These are phyloP conservation scores for Apodemus speciosus DNA, from an alignment of 2,113 vertebrate species.

Conservation along the genomic window DNA sequence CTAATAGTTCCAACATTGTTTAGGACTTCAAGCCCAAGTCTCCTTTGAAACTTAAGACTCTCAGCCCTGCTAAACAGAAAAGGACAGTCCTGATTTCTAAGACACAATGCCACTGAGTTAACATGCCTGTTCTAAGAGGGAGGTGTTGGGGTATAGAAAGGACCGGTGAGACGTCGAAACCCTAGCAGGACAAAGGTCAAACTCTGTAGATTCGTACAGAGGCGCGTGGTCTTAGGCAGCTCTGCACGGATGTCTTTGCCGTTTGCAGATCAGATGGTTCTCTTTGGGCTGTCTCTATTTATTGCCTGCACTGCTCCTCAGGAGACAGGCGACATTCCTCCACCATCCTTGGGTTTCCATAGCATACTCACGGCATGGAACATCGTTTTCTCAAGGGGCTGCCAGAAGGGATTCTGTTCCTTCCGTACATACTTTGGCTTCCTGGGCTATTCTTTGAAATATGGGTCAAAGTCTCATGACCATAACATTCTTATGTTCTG, in stretches of 20 bases:
- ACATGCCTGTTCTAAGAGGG: not conserved
- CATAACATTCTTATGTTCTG: not conserved
- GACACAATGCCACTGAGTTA: not conserved
- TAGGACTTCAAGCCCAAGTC: not conserved
- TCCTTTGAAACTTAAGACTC: not conserved
- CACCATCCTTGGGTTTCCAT: not conserved
- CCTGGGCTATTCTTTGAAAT: not conserved
- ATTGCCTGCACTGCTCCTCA: not conserved
- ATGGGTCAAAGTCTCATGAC: not conserved
- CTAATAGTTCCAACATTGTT: not conserved
- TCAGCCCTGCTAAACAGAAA: not conserved
- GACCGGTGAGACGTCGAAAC: not conserved
- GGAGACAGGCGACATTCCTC: not conserved
- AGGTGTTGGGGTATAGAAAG: not conserved
- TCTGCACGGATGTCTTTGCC: not conserved
- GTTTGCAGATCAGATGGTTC: not conserved
- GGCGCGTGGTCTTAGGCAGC: not conserved
- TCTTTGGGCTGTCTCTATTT: not conserved
- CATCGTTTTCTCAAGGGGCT: not conserved
- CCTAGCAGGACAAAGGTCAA: not conserved
- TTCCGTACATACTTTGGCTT: not conserved
- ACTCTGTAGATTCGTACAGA: not conserved
- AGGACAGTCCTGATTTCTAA: not conserved
- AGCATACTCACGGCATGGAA: not conserved
- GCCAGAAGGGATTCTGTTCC: too few species aligned